Base-by-base conservation (phyloP, 2,797 vertebrate genomes). In the Tadarida brasiliensis region DNA sequence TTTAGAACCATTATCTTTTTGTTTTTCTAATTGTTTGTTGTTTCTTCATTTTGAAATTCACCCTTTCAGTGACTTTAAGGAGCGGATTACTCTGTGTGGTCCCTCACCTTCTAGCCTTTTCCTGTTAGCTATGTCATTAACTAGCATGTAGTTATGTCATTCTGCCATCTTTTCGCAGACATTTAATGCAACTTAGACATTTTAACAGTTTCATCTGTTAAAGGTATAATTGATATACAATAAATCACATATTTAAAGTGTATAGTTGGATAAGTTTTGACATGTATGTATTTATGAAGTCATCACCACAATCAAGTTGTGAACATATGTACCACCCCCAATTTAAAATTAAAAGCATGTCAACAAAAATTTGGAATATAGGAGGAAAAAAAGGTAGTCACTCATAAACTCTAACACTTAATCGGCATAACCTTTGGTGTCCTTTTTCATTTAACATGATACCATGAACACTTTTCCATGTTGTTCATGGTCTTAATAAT, bases 1-100 rank as follows among this genome's bases (percentile, higher is more conserved):
- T 76, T 81, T 56, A 82, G 24, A 63, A 70, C 10, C 5, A 17
- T 51, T 59, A 0, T 63, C 4, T 19, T 12, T 65, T 28, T 39
- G n/a, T 39, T 15, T 1, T 0, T 14, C 1, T 1, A 1, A 5
- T 19, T 4, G 8, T 65, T 19, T 4, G 8, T 65, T 47, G 24
- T 76, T 47, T 92, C 26, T 92, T 68, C 35, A 47, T 83, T 92
- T 90, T 76, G 91, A 76, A 77, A 39, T 82, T 84, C 22, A 22
- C 59, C n/a, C n/a, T 89, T n/a, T 9, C 56, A 87, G 20, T 86
- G 65, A 39, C n/a, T 59, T 68, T 49, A 20, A 49, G n/a, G 63
- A 83, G 17, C 15, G 39, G 8, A 65, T 61, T 54, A 35, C 9
- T 56, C 16, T 44, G 26, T 51, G 24, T 35, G 24, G 35, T 44